Percentiles rank a stretch among this genome's conserved stretches.
Conservation (phyloP, 2,888 invertebrate species). For the Helleia helle region DNA sequence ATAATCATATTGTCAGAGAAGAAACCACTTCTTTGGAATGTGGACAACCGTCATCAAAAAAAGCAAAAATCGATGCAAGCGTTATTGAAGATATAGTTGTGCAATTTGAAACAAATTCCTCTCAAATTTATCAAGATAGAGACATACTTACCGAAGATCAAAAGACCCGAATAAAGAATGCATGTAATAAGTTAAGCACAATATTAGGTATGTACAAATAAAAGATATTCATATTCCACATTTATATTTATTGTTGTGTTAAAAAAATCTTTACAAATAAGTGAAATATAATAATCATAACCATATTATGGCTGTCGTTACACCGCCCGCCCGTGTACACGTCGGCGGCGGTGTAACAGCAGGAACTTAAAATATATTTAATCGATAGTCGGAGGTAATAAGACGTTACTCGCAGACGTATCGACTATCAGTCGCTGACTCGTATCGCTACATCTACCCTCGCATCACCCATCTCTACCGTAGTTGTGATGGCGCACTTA, state of each 20-base stretch:
- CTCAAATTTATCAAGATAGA: constrained; percentile 32
- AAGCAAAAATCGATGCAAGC: constrained; percentile 34
- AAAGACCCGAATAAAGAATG: constrained; percentile 33
- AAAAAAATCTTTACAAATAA: constrained; percentile 72
- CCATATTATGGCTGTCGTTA: constrained; percentile 49
- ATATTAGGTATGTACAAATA: constrained; percentile 22
- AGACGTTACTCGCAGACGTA: constrained; percentile 63
- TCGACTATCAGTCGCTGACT: constrained; percentile 64
- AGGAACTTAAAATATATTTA: constrained; percentile 60
- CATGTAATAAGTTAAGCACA: constrained; percentile 44
- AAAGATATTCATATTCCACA: constrained; percentile 62
- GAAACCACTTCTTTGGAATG: not conserved
- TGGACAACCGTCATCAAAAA: constrained; percentile 43
- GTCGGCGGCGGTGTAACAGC: constrained; percentile 36
- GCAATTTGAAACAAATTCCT: constrained; percentile 38
- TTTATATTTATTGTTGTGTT: constrained; percentile 73
- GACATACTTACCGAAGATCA: constrained; percentile 32
- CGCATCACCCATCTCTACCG: constrained; percentile 45
- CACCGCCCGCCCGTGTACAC: constrained; percentile 32
- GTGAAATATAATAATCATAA: constrained; percentile 68
- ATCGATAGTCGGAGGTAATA: constrained; percentile 74
- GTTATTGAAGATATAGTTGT: constrained; percentile 34
- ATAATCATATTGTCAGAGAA: constrained; percentile 38
- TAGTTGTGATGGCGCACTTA: constrained; percentile 66
- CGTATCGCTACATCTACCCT: constrained; percentile 38